Evolutionary conservation across 2,113 vertebrate species (phyloP), one percentile per base, ranked within the genome.

Genomic region (Erythrolamprus reginae): DNA sequence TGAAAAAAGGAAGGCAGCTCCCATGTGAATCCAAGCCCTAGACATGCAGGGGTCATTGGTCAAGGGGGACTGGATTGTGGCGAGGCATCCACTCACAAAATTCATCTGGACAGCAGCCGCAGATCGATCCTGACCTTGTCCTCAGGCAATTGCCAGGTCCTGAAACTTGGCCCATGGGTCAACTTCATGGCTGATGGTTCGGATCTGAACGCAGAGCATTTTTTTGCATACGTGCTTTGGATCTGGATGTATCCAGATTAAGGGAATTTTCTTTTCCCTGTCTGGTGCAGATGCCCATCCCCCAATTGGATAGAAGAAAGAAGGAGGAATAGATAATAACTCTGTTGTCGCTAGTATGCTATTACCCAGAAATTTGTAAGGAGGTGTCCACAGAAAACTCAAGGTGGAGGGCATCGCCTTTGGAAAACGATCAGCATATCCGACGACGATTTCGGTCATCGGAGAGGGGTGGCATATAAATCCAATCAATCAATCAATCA

Each of bases 71-170:
- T 89, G 97, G 90, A 98, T 98, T 98, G 98, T 98, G 94, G 96
- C 94, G 96, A 97, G 95, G 97, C 97, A 98, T 96, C 97, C 97
- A 98, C 96, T 98, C 97, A 98, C 96, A 97, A 98, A 98, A 98
- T 98, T 94, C 96, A 97, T 98, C 97, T 95, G 97, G 98, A 98
- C 98, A 98, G 98, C 97, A 95, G 95, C 96, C 87, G 92, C 94
- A 94, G 96, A 97, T 97, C 97, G 96, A 96, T 97, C 96, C 93
- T 97, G 97, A 98, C 97, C 98, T 98, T 97, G 97, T 92, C 94
- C 42, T 28, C 42, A 1, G 12, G 51, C 51, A 23, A 38, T 42
- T 17, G 38, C 13, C 28, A 65, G 61, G 33, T 42, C 33, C 70
- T 77, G 33, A 77, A 77, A 77, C 17, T 8, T 21, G 70, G 70